A percentile compares a stretch with the other conserved stretches of the same genome.
Conservation (phyloP, 2,797 vertebrate genomes). For the Coccyzus lansbergi region DNA sequence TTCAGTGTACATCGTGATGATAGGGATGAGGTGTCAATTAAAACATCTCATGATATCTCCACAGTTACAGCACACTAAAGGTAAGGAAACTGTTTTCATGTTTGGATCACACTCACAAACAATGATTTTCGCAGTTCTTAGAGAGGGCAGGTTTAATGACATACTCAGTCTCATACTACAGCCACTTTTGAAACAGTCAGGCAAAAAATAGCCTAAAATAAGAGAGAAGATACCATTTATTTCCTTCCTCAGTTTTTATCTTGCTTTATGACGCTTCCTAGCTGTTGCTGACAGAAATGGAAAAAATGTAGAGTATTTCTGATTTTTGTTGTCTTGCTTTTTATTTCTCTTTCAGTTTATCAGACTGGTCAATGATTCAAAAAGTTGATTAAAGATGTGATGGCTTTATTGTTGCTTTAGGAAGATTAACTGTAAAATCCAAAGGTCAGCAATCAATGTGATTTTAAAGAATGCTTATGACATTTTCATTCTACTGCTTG, state of each 20-base stretch:
- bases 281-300: not conserved
- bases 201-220: not conserved
- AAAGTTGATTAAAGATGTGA: not conserved
- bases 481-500: not conserved
- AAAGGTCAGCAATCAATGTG: not conserved
- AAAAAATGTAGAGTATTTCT: not conserved
- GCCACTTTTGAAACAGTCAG: not conserved
- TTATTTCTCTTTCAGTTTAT: constrained; percentile 16
- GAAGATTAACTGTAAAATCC: not conserved
- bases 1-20: rapidly evolving
- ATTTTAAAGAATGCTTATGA: not conserved
- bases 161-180: not conserved
- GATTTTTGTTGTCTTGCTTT: not conserved
- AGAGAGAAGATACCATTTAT: not conserved
- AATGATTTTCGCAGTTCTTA: not conserved
- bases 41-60: not conserved
- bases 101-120: not conserved
- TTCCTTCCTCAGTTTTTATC: not conserved
- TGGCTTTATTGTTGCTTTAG: not conserved
- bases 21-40: not conserved
- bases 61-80: not conserved
- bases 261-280: not conserved
- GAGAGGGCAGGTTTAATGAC: not conserved
- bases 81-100: not conserved
- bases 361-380: not conserved